Conservation (phyloP, 92 coral and sea anemone genomes). For the Epizoanthus ramosus region DNA sequence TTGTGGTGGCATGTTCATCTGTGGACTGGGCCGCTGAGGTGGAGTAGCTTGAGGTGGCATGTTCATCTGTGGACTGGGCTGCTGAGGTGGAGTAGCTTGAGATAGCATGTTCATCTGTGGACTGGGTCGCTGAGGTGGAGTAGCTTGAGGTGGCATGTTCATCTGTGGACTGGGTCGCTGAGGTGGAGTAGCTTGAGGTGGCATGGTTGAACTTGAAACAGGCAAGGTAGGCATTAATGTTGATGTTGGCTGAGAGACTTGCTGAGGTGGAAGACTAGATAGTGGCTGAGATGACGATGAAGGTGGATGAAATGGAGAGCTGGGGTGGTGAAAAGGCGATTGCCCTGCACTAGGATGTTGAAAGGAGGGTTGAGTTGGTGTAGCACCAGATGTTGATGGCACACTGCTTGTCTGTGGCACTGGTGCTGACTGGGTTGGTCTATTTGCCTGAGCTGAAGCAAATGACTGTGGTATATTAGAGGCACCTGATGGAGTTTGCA, state of each 20-base stretch:
- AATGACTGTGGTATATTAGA: background rate
- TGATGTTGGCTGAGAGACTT: slow-evolving; percentile 2
- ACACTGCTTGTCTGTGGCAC: background rate
- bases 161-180: slow-evolving; percentile 40
- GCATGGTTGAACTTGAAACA: slow-evolving; percentile 12
- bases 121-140: slow-evolving; percentile 41
- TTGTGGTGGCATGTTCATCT: background rate
- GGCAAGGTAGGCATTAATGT: slow-evolving; percentile 6
- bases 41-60: background rate
- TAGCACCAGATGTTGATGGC: background rate
- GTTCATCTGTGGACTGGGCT: slow-evolving; percentile 26
- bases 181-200: background rate
- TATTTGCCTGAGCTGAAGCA: background rate
- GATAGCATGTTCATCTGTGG: background rate
- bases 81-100: slow-evolving; percentile 6
- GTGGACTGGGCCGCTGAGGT: slow-evolving; percentile 41
- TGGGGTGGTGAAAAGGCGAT: slow-evolving; percentile 18
- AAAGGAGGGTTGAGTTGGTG: background rate
- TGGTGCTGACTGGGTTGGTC: slow-evolving; percentile 18
- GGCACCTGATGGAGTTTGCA: background rate
- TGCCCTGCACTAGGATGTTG: slow-evolving; percentile 9
- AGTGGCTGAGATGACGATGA: background rate
- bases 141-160: background rate
- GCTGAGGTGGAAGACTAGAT: slow-evolving; percentile 7
- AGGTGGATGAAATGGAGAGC: slow-evolving; percentile 6